Base-by-base conservation (phyloP, 2,797 vertebrate species). In the Poecilia wingei region DNA sequence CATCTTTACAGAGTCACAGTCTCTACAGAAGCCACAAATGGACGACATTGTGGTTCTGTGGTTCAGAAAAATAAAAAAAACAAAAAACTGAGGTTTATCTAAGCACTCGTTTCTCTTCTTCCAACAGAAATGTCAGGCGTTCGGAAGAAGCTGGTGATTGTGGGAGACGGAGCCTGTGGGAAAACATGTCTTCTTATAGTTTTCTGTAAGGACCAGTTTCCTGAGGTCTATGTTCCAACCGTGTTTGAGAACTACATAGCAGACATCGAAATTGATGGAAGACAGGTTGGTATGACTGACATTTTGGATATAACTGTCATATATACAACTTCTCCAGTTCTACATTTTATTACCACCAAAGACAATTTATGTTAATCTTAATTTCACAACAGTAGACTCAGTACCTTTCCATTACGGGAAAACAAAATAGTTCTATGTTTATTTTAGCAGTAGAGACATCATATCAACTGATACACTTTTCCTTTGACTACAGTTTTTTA, bases 201-300 rank as follows among this genome's bases (percentile, higher is more conserved):
- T 51, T 99, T 99, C 95, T 99, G 98, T 91, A 99, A 99, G 88
- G 98, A 99, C 87, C 98, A 98, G 94, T 99, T 99, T 94, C 98
- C 98, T 0, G 98, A 99, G 85, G 98, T 99, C 83, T 99, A 99
- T 0, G 98, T 99, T 43, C 98, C 98, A 0, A 99, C 98, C 0
- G 98, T 99, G 85, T 99, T 99, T 0, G 98, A 99, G 95, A 99
- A 99, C 96, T 99, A 99, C 95, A 99, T 99, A 0, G 98, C 98
- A 0, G 98, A 99, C 88, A 99, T 99, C 6, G 98, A 99, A 93
- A 98, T 99, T 6, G 98, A 99, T 0, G 95, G 97, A 82, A 99
- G 99, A 90, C 97, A 99, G 98, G 98, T 99, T 79, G 84, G 94
- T 92, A 57, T 57, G 20, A 28, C 1, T 72, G 25, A 66, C n/a